Evolutionary conservation across 2,113 vertebrate genomes (phyloP).

Genomic region (Oncorhynchus masou): DNA sequence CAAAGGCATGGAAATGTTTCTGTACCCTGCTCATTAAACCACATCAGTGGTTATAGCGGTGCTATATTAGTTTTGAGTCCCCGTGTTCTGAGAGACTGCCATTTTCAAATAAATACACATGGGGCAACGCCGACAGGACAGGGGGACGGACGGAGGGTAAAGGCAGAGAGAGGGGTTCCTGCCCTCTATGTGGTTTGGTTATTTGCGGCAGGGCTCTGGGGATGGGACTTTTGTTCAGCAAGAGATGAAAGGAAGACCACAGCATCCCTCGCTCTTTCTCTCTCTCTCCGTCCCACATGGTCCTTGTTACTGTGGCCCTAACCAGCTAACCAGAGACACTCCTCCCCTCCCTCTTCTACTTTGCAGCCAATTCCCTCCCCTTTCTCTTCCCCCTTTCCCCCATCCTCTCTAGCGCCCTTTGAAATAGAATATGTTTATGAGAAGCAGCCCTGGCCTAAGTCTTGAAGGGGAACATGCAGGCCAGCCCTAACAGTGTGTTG

Average conservation of each 20-base stretch:
- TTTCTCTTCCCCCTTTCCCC: neutral
- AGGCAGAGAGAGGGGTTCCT: neutral
- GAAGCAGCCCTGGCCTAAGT: constrained; percentile 61
- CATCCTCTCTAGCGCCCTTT: constrained; percentile 47
- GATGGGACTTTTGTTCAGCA: neutral
- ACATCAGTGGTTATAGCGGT: constrained; percentile 6
- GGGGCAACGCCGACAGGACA: neutral
- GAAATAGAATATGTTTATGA: constrained; percentile 72
- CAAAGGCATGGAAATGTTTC: constrained; percentile 51
- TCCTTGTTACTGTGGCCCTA: constrained; percentile 61
- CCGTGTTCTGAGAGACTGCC: constrained; percentile 32
- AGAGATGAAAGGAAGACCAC: constrained; percentile 42
- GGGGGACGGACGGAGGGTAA: too few species aligned
- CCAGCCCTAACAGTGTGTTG: constrained; percentile 4
- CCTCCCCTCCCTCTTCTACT: constrained; percentile 36
- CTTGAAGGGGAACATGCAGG: constrained; percentile 5
- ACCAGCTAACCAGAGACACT: constrained; percentile 60
- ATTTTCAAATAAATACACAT: constrained; percentile 64
- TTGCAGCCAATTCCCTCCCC: constrained; percentile 20
- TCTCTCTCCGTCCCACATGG: constrained; percentile 56
- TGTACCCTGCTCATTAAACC: too few species aligned
- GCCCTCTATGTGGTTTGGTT: too few species aligned
- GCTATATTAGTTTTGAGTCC: constrained; percentile 63
- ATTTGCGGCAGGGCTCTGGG: too few species aligned
- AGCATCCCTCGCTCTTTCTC: constrained; percentile 31